Percentiles rank a stretch among this genome's conserved stretches.
Evolutionary conservation across 2,888 invertebrate genomes (phyloP).

Genomic region (Agrotis exclamationis): DNA sequence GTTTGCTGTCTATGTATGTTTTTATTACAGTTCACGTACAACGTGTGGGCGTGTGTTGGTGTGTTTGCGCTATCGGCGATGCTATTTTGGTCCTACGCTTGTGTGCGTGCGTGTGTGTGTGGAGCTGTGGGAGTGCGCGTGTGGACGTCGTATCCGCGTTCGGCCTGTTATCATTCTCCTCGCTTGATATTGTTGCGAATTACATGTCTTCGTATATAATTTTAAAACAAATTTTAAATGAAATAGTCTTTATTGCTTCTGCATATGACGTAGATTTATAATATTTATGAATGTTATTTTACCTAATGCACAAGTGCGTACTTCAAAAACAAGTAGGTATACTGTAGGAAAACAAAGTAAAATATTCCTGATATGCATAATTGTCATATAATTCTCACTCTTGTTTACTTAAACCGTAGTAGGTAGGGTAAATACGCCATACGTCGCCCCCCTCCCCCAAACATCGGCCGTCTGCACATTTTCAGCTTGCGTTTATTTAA

Average conservation of each 20-base stretch:
- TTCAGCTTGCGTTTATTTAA: no score
- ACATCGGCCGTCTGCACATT: no score
- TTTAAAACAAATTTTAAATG: slow-evolving; percentile 35
- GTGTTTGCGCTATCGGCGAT: slow-evolving; percentile 89
- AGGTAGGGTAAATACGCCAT: no score
- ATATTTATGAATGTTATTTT: neutral
- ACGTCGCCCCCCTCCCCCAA: no score
- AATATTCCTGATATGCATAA: slow-evolving; percentile 19
- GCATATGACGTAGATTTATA: neutral
- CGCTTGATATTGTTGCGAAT: slow-evolving; percentile 80
- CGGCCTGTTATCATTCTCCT: slow-evolving; percentile 86
- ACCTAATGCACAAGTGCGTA: slow-evolving; percentile 7
- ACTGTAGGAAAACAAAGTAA: slow-evolving; percentile 16
- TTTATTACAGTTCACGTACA: slow-evolving; percentile 89
- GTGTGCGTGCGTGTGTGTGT: slow-evolving; percentile 72
- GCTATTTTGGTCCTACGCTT: slow-evolving; percentile 85
- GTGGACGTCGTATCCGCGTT: slow-evolving; percentile 85
- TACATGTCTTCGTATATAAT: slow-evolving; percentile 68
- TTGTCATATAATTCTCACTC: slow-evolving; percentile 13
- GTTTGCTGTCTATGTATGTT: slow-evolving; percentile 85
- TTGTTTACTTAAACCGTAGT: slow-evolving; percentile 12
- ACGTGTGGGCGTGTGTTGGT: slow-evolving; percentile 89
- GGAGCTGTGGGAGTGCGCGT: slow-evolving; percentile 61
- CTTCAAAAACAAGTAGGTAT: slow-evolving; percentile 7
- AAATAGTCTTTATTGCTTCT: slow-evolving; percentile 18